Percentiles rank a stretch among this genome's conserved stretches.
phyloP scores from a whole-genome alignment of 2,888 invertebrate genomes.

The Caenorhabditis japonica region DNA sequence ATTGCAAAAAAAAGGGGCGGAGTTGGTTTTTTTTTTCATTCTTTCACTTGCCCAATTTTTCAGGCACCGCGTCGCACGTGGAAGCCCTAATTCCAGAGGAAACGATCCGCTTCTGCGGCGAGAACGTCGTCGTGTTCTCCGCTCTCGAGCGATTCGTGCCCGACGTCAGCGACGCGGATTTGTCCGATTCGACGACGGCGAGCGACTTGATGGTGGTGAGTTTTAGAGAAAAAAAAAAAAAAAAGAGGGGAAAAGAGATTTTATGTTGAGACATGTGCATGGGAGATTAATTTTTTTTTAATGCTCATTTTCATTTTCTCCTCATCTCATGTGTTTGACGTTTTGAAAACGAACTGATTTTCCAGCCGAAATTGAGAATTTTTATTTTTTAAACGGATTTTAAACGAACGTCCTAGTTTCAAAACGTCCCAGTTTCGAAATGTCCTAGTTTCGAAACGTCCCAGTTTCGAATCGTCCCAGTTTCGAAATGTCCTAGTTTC shows the following conservation, averaged over 20 bases:
- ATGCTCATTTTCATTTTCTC: background rate
- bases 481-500: no score
- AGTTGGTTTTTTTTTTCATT: background rate
- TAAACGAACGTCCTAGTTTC: no score
- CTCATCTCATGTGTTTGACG: background rate
- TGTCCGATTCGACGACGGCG: conserved; percentile 31
- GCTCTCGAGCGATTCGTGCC: conserved; percentile 58
- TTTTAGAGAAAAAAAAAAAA: conserved; percentile 1
- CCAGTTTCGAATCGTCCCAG: no score
- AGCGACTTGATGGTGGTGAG: conserved; percentile 15
- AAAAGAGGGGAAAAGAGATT: background rate
- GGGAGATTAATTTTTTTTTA: background rate
- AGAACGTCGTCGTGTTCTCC: conserved; percentile 71
- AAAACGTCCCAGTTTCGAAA: no score
- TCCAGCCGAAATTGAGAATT: no score
- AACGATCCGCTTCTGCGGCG: conserved; percentile 71
- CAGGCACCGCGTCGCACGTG: conserved; percentile 31
- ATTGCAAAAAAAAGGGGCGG: conserved; percentile 2
- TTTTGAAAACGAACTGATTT: no score
- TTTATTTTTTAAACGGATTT: background rate
- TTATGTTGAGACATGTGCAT: background rate
- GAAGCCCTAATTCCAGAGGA: conserved; percentile 67
- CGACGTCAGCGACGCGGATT: conserved; percentile 52
- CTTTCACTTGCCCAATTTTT: conserved; percentile 3
- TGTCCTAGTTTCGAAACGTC: no score